Percentiles rank a stretch among this genome's conserved stretches.
phyloP scores from a whole-genome alignment of 2,113 vertebrate genomes.

The Tursiops truncatus region DNA sequence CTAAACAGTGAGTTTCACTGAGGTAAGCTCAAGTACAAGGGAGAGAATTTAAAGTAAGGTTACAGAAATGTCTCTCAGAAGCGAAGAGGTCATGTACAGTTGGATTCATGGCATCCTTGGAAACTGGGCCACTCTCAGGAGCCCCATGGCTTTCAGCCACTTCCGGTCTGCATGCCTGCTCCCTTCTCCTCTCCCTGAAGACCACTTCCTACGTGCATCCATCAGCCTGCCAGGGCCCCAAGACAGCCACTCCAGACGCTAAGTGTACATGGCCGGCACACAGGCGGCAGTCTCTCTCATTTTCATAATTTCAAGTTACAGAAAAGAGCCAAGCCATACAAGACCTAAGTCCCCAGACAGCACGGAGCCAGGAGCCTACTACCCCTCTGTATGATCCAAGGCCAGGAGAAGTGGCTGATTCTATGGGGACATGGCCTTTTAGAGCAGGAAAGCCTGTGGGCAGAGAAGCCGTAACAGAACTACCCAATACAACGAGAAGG shows the following conservation, averaged over 20 bases:
- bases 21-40: background rate
- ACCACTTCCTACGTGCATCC: background rate
- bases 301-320: background rate
- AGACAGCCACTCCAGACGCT: background rate
- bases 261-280: background rate
- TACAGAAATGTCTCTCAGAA: background rate
- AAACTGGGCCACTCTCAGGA: background rate
- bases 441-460: background rate
- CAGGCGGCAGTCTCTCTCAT: background rate
- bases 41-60: background rate
- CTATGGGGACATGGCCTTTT: fast-evolving
- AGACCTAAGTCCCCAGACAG: background rate
- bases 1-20: background rate
- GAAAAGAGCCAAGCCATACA: background rate
- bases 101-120: background rate
- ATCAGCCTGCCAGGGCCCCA: background rate
- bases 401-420: background rate
- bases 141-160: fast-evolving
- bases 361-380: background rate
- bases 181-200: background rate
- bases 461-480: background rate
- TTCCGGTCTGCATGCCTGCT: background rate
- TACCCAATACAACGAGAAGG: fast-evolving
- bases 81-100: background rate
- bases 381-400: background rate